Conservation (phyloP, 2,797 vertebrate species). For the Scomberomorus guttatus region DNA sequence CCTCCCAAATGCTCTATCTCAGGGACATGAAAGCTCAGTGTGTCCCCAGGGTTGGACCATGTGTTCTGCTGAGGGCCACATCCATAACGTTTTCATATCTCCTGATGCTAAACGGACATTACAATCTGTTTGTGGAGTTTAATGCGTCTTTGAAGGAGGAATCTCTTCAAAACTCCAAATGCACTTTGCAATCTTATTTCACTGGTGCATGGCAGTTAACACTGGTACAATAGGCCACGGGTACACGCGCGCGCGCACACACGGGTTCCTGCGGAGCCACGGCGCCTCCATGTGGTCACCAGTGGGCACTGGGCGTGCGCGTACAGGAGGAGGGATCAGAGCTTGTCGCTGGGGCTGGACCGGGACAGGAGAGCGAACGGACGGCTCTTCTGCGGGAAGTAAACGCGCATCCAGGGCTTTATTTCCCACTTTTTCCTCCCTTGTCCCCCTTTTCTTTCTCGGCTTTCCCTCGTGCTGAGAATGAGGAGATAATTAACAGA, state of each 20-base stretch:
- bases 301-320: constrained; percentile 38
- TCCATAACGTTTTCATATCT: neutral
- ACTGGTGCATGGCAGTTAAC: neutral
- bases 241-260: constrained; percentile 42
- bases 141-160: neutral
- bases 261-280: constrained; percentile 66
- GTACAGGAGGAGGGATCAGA: constrained; percentile 74
- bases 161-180: constrained; percentile 17
- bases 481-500: constrained; percentile 73
- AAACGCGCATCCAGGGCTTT: constrained; percentile 74
- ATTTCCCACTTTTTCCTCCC: constrained; percentile 45
- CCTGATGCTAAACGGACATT: constrained; percentile 21
- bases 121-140: constrained; percentile 3
- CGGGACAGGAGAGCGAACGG: constrained; percentile 68
- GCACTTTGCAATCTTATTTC: constrained; percentile 26
- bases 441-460: constrained; percentile 23
- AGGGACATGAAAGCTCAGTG: constrained; percentile 31
- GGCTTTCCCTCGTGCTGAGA: constrained; percentile 44
- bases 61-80: constrained; percentile 33
- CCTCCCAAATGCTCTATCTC: constrained; percentile 22
- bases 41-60: constrained; percentile 15
- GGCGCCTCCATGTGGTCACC: constrained; percentile 78
- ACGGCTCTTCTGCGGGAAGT: constrained; percentile 75
- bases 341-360: constrained; percentile 62
- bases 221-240: neutral